Evolutionary conservation across 2,888 invertebrate genomes (phyloP).

Genomic region (Protula sp.): DNA sequence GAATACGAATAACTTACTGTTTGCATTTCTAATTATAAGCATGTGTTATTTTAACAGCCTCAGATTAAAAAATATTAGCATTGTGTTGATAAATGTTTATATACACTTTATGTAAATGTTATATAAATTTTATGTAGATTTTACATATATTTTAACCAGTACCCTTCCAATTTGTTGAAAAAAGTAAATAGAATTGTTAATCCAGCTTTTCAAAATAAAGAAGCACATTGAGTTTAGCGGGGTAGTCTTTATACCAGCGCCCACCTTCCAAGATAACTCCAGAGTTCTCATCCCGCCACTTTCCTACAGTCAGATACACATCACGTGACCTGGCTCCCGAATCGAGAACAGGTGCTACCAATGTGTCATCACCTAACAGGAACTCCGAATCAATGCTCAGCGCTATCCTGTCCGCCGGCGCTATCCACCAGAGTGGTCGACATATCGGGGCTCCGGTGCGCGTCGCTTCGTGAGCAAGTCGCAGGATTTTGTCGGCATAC

Average conservation of each 20-base stretch:
- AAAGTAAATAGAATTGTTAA: too few relatives aligned
- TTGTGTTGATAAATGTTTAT: too few relatives aligned
- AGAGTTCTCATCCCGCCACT: conserved; percentile 15
- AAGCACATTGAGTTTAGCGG: conserved; percentile 7
- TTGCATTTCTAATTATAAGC: too few relatives aligned
- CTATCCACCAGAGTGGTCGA: conserved; percentile 83
- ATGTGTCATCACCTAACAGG: conserved; percentile 42
- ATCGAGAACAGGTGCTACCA: conserved; percentile 50
- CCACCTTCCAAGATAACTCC: conserved; percentile 4
- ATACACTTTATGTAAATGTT: too few relatives aligned
- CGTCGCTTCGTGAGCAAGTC: conserved; percentile 30
- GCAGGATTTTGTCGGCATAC: conserved; percentile 27
- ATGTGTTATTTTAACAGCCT: too few relatives aligned
- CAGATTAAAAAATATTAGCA: too few relatives aligned
- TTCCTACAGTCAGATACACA: conserved; percentile 34
- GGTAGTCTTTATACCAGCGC: conserved; percentile 7
- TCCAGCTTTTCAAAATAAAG: too few relatives aligned
- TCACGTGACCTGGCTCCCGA: conserved; percentile 32
- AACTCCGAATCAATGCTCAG: conserved; percentile 70
- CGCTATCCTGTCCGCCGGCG: conserved; percentile 69
- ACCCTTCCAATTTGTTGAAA: too few relatives aligned
- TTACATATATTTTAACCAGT: too few relatives aligned
- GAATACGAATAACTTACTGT: too few relatives aligned
- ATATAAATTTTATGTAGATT: too few relatives aligned
- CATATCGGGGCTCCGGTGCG: conserved; percentile 70